A percentile compares a stretch with the other conserved stretches of the same genome.
These are phyloP conservation scores for Emydoidea blandingii DNA, from an alignment of 2,797 vertebrate genomes.

Conservation along the genomic window DNA sequence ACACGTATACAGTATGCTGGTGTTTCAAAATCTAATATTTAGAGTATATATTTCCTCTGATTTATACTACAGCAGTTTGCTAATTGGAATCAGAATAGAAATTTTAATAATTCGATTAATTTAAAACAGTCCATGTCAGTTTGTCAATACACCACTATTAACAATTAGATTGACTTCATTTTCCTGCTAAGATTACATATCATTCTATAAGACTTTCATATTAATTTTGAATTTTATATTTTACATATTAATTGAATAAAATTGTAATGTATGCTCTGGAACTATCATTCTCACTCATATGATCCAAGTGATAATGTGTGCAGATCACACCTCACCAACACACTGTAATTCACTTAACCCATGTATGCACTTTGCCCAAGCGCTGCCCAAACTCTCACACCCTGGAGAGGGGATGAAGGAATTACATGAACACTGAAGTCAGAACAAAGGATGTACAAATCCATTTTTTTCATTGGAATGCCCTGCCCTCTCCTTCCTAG, in stretches of 20 bases:
- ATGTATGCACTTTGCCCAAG: not conserved
- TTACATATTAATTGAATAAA: not conserved
- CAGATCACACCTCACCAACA: not conserved
- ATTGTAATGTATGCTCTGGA: not conserved
- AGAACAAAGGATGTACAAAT: not conserved
- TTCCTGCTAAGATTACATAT: not conserved
- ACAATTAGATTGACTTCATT: not conserved
- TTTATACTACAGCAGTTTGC: conserved; percentile 26
- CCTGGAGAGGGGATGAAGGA: not conserved
- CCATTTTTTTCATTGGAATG: not conserved
- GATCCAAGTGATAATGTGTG: not conserved
- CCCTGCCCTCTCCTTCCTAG: not conserved
- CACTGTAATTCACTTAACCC: not conserved
- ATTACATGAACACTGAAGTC: not conserved
- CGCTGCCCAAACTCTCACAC: not conserved
- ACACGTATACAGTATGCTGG: not conserved
- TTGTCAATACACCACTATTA: conserved; percentile 13
- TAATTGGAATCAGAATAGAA: conserved; percentile 24
- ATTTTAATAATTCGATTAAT: conserved; percentile 41
- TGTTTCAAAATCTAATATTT: conserved; percentile 3
- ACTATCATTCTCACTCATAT: not conserved
- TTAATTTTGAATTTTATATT: not conserved
- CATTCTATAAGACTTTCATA: not conserved
- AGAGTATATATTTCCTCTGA: not conserved
- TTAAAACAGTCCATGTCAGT: not conserved